Conservation (phyloP, 2,888 invertebrate species). For the Cryptophagus acutangulus region DNA sequence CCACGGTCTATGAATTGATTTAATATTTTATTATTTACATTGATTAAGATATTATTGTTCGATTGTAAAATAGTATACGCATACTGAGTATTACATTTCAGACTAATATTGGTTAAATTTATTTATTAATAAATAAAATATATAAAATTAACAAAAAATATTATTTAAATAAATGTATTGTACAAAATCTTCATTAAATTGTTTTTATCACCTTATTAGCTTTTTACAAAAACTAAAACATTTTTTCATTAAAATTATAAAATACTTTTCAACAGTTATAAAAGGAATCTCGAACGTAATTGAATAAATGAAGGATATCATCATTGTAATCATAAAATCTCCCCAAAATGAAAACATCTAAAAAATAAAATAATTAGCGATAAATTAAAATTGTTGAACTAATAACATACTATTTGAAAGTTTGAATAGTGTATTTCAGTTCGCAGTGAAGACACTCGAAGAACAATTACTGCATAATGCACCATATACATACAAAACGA, state of each 20-base stretch:
- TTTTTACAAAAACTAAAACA: no score
- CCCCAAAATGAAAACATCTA: neutral
- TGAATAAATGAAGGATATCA: neutral
- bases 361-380: conserved; percentile 1
- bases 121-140: no score
- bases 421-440: neutral
- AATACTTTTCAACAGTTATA: conserved; percentile 4
- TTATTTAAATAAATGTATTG: no score
- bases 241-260: neutral
- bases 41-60: no score
- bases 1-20: no score
- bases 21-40: no score
- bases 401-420: neutral
- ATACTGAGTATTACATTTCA: no score
- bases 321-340: conserved; percentile 1
- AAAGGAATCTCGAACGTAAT: conserved; percentile 5
- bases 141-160: no score
- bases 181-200: no score
- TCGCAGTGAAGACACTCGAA: conserved; percentile 2
- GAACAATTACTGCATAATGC: conserved; percentile 2
- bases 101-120: no score
- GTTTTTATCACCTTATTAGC: no score
- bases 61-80: no score
- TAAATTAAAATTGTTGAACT: neutral
- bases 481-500: conserved; percentile 5